These are phyloP conservation scores for Ctenicera cuprea DNA, from an alignment of 2,888 invertebrate genomes.

Conservation along the genomic window DNA sequence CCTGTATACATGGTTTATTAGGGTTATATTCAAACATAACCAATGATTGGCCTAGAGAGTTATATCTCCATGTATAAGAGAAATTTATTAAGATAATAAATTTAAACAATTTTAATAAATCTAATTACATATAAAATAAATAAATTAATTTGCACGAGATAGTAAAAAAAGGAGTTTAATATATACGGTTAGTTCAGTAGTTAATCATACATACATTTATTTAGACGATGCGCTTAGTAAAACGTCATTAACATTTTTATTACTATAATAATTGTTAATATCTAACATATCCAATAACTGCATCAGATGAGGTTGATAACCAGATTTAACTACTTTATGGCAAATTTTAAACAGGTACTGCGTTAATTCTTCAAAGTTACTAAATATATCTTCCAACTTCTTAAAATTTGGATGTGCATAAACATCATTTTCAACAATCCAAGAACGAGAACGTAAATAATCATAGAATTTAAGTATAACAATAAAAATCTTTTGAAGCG, in stretches of 20 bases:
- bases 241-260: constrained; percentile 23
- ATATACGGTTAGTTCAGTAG: no score
- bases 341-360: constrained; percentile 79
- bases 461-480: constrained; percentile 83
- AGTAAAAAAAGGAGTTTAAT: no score
- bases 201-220: neutral
- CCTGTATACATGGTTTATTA: no score
- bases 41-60: no score
- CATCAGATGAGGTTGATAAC: constrained; percentile 80
- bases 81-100: no score
- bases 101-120: no score
- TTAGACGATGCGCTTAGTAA: neutral
- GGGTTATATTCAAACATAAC: no score
- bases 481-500: constrained; percentile 82
- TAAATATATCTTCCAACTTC: constrained; percentile 73
- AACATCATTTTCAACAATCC: constrained; percentile 74
- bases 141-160: no score
- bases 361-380: constrained; percentile 76
- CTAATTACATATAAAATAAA: no score
- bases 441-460: constrained; percentile 76
- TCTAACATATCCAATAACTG: constrained; percentile 81
- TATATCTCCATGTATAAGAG: no score
- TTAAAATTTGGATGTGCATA: constrained; percentile 79
- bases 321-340: constrained; percentile 78
- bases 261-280: constrained; percentile 77